A percentile compares a stretch with the other conserved stretches of the same genome.
These are phyloP conservation scores for Drosophila kuntzei DNA, from an alignment of 2,888 invertebrate species.

Conservation along the genomic window DNA sequence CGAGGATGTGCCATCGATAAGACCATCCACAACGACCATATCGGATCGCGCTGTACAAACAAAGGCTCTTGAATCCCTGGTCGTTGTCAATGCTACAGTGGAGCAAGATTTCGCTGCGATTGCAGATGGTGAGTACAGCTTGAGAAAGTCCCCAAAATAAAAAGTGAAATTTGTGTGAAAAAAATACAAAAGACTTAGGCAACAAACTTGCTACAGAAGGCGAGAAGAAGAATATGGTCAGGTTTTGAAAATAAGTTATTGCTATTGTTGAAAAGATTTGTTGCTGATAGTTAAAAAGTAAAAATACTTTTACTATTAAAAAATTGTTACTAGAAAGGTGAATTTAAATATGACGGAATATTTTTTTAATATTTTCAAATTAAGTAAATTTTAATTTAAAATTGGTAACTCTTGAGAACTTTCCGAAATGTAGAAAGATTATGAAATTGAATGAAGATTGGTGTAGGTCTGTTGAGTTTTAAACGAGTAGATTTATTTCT, in stretches of 20 bases:
- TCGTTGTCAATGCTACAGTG: conserved; percentile 46
- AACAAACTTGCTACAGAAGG: conserved; percentile 32
- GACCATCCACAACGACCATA: conserved; percentile 30
- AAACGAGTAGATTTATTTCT: too few species aligned
- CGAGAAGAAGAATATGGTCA: neutral
- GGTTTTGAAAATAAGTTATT: neutral
- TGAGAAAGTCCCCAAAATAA: conserved; percentile 1
- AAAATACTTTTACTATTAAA: neutral
- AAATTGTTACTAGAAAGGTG: too few species aligned
- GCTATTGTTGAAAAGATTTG: neutral
- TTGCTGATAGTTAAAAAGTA: neutral
- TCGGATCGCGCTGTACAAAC: conserved; percentile 42
- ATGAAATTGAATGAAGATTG: too few species aligned
- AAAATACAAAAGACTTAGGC: conserved; percentile 60
- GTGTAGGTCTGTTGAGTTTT: too few species aligned
- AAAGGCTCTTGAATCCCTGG: conserved; percentile 30
- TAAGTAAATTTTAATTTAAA: too few species aligned
- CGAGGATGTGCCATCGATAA: conserved; percentile 54
- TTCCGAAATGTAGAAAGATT: too few species aligned
- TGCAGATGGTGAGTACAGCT: conserved; percentile 53
- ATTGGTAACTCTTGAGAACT: too few species aligned
- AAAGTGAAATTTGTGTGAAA: conserved; percentile 44
- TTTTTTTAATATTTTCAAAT: too few species aligned
- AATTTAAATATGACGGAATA: too few species aligned
- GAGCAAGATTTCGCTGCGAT: conserved; percentile 11